phyloP scores from a whole-genome alignment of 2,888 invertebrate genomes.

The Macaria liturata region DNA sequence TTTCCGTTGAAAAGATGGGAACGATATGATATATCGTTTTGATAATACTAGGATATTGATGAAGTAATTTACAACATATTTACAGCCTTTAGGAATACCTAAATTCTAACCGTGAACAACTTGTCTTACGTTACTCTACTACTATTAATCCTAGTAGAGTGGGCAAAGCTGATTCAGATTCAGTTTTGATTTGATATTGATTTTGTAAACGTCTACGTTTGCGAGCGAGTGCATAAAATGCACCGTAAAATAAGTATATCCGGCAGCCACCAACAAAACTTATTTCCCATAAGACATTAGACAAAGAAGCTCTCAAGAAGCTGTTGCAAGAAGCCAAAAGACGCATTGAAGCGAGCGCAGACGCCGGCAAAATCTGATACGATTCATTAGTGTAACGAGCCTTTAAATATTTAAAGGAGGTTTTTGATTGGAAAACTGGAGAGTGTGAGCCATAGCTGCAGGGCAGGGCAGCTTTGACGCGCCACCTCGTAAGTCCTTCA shows the following conservation, averaged over 20 bases:
- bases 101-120: too few relatives aligned
- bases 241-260: slow-evolving; percentile 14
- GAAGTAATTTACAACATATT: too few relatives aligned
- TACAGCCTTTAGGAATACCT: too few relatives aligned
- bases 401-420: slow-evolving; percentile 76
- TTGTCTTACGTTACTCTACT: too few relatives aligned
- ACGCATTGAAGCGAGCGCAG: slow-evolving; percentile 58
- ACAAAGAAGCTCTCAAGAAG: slow-evolving; percentile 63
- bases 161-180: too few relatives aligned
- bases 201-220: too few relatives aligned
- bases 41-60: too few relatives aligned
- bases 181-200: too few relatives aligned
- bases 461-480: slow-evolving; percentile 53
- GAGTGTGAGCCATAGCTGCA: slow-evolving; percentile 64
- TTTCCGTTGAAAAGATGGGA: too few relatives aligned
- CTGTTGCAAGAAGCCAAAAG: slow-evolving; percentile 62
- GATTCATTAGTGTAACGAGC: slow-evolving; percentile 82
- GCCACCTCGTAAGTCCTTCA: slow-evolving; percentile 41
- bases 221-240: too few relatives aligned
- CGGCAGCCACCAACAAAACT: slow-evolving; percentile 30
- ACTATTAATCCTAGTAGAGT: too few relatives aligned
- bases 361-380: slow-evolving; percentile 78
- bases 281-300: slow-evolving; percentile 36
- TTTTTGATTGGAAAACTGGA: slow-evolving; percentile 77
- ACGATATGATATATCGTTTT: too few relatives aligned